Conservation (phyloP, 2,797 vertebrate genomes). For the Poecilia picta region DNA sequence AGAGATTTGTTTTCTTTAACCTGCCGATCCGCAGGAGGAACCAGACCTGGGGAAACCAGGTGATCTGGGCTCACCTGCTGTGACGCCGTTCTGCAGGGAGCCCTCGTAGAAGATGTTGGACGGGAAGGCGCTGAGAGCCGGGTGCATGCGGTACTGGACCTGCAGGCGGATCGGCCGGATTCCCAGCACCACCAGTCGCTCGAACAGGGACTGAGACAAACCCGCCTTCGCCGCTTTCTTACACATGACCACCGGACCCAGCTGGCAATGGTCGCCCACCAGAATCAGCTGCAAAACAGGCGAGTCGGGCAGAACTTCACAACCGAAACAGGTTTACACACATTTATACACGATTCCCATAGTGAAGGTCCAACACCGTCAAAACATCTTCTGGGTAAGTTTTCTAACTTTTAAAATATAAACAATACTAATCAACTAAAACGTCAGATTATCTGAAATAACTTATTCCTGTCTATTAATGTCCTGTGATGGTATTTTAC, state of each 20-base stretch:
- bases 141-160: constrained; percentile 99
- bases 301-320: neutral
- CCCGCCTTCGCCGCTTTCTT: constrained; percentile 98
- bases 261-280: constrained; percentile 98
- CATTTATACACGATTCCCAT: no score
- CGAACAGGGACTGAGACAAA: constrained; percentile 95
- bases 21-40: constrained; percentile 4
- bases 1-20: neutral
- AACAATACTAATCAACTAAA: no score
- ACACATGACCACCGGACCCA: constrained; percentile 98
- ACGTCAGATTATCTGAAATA: no score
- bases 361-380: no score
- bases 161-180: constrained; percentile 97
- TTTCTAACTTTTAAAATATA: no score
- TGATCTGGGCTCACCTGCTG: constrained; percentile 81
- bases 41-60: constrained; percentile 10
- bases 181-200: constrained; percentile 96
- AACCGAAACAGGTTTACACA: no score
- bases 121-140: constrained; percentile 96
- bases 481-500: no score
- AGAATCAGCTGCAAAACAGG: constrained; percentile 87
- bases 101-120: constrained; percentile 99
- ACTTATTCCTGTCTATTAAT: no score
- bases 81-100: constrained; percentile 96
- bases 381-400: no score